Percentiles rank a stretch among this genome's conserved stretches.
These are phyloP conservation scores for Limnephilus marmoratus DNA, from an alignment of 2,888 invertebrate genomes.

Conservation along the genomic window DNA sequence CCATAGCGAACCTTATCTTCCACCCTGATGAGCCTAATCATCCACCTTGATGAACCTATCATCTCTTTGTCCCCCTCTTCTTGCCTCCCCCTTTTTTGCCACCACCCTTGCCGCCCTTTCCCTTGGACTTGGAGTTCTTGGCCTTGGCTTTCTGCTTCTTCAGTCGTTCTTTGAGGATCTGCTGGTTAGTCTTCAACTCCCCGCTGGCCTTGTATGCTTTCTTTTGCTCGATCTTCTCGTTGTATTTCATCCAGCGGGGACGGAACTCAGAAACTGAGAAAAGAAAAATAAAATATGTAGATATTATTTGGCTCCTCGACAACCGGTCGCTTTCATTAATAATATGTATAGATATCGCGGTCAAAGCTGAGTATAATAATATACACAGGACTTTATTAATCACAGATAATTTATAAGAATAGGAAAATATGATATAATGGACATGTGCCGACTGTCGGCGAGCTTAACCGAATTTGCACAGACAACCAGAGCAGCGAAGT, in stretches of 20 bases:
- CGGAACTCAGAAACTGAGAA: constrained; percentile 77
- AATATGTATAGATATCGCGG: too few species aligned
- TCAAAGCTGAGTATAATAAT: too few species aligned
- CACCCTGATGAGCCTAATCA: not conserved
- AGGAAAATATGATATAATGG: too few species aligned
- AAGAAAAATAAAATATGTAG: not conserved
- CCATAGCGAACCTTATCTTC: too few species aligned
- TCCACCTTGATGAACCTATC: not conserved
- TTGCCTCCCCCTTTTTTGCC: constrained; percentile 36
- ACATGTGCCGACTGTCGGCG: too few species aligned
- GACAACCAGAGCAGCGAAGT: too few species aligned
- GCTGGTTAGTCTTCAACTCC: constrained; percentile 85
- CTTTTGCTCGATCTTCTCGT: constrained; percentile 83
- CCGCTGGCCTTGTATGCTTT: constrained; percentile 74
- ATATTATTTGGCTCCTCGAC: not conserved
- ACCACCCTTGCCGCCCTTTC: constrained; percentile 22
- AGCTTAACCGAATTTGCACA: too few species aligned
- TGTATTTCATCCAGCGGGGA: constrained; percentile 88
- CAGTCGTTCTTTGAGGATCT: constrained; percentile 85
- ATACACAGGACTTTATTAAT: too few species aligned
- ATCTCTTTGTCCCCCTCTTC: constrained; percentile 23
- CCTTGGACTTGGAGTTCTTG: constrained; percentile 65
- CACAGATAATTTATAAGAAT: too few species aligned
- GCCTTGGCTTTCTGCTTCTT: constrained; percentile 81
- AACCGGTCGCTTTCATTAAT: too few species aligned